Evolutionary conservation across 2,797 vertebrate species (phyloP).

Genomic region (Percopsis omiscomaycus): DNA sequence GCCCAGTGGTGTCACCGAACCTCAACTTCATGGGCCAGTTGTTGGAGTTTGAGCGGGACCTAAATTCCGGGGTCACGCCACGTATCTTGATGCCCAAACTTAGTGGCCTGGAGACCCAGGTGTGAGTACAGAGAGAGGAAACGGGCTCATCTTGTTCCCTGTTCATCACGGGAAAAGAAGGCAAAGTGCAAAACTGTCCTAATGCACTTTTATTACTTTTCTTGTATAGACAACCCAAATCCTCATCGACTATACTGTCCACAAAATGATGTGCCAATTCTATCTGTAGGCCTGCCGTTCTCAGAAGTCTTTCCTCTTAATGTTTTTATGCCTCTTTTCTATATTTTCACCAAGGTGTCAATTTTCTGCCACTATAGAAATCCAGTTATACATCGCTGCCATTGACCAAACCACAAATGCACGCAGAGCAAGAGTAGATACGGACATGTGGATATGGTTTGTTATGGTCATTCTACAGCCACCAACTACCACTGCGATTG

Average conservation of each 20-base stretch:
- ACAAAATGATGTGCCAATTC: constrained; percentile 75
- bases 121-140: constrained; percentile 43
- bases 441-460: constrained; percentile 27
- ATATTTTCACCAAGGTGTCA: constrained; percentile 49
- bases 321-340: constrained; percentile 39
- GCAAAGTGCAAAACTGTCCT: constrained; percentile 6
- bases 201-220: constrained; percentile 64
- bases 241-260: constrained; percentile 55
- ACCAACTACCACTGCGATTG: constrained; percentile 21
- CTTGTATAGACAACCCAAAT: constrained; percentile 16
- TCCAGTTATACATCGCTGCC: constrained; percentile 31
- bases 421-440: constrained; percentile 39
- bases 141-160: not conserved
- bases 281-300: constrained; percentile 56
- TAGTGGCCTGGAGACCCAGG: constrained; percentile 85
- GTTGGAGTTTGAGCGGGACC: constrained; percentile 87
- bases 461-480: constrained; percentile 25
- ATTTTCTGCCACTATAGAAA: constrained; percentile 29
- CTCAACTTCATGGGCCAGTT: constrained; percentile 92
- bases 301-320: constrained; percentile 48
- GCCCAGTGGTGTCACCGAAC: constrained; percentile 86
- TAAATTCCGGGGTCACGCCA: constrained; percentile 86
- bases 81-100: constrained; percentile 87
- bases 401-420: constrained; percentile 37
- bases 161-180: not conserved